phyloP scores from a whole-genome alignment of 1,140 invertebrate genomes.

The Drosophila sp. region DNA sequence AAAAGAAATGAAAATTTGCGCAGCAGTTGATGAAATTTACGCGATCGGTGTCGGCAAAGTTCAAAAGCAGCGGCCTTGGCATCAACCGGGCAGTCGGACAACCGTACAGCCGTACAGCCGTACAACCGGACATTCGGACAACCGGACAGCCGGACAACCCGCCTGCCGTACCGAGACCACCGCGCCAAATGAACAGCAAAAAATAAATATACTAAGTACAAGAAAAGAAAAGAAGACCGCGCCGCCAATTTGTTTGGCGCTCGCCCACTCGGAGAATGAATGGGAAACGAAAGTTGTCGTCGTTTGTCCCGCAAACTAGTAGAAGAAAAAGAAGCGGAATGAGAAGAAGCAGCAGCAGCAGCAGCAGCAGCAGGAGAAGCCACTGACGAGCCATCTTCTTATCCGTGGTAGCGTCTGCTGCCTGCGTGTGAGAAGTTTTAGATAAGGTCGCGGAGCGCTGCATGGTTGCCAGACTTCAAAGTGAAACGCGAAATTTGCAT shows the following conservation, averaged over 20 bases:
- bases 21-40: slow-evolving; percentile 83
- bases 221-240: slow-evolving; percentile 4
- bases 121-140: not conserved
- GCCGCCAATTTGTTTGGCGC: slow-evolving; percentile 71
- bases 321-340: not conserved
- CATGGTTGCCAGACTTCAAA: slow-evolving; percentile 65
- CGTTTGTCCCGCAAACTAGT: not conserved
- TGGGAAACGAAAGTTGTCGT: slow-evolving; percentile 35
- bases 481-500: slow-evolving; percentile 64
- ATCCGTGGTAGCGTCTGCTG: slow-evolving; percentile 17
- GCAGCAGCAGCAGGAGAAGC: not conserved
- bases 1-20: slow-evolving; percentile 65
- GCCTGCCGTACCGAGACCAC: not conserved
- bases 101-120: too few relatives aligned
- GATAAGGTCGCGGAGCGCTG: slow-evolving; percentile 53
- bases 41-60: slow-evolving; percentile 76
- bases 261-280: slow-evolving; percentile 40
- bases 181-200: slow-evolving; percentile 14
- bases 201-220: not conserved
- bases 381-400: slow-evolving; percentile 4
- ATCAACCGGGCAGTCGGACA: slow-evolving; percentile 1
- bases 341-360: not conserved
- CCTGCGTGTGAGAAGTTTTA: slow-evolving; percentile 80
- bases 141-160: too few relatives aligned
- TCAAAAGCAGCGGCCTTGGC: slow-evolving; percentile 65